phyloP scores from a whole-genome alignment of 1,140 invertebrate species.

The Drosophila asahinai region DNA sequence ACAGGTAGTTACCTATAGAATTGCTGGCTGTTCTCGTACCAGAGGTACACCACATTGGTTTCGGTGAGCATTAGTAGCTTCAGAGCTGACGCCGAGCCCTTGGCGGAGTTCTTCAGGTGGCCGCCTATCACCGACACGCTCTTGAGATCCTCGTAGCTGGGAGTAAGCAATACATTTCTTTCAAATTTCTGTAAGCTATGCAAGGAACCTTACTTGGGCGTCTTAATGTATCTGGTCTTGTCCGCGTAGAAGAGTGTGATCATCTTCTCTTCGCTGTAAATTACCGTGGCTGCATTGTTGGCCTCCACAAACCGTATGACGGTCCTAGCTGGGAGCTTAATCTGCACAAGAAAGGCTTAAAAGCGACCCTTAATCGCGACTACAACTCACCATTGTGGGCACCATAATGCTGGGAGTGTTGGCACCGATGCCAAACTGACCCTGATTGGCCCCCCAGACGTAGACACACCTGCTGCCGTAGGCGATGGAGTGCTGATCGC shows the following conservation, averaged over 20 bases:
- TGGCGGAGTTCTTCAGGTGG: slow-evolving; percentile 61
- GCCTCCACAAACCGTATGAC: slow-evolving; percentile 73
- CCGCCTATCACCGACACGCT: slow-evolving; percentile 76
- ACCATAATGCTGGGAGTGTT: slow-evolving; percentile 51
- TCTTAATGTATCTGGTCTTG: slow-evolving; percentile 73
- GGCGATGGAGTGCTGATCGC: slow-evolving; percentile 89
- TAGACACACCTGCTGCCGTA: slow-evolving; percentile 86
- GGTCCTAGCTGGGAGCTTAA: slow-evolving; percentile 65
- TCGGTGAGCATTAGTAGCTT: slow-evolving; percentile 78
- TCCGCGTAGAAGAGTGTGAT: slow-evolving; percentile 74
- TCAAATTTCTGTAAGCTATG: not conserved
- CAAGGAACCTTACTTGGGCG: slow-evolving; percentile 66
- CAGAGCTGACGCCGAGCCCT: slow-evolving; percentile 71
- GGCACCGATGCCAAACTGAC: slow-evolving; percentile 88
- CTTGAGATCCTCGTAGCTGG: slow-evolving; percentile 76
- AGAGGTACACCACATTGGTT: slow-evolving; percentile 79
- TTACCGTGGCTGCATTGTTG: slow-evolving; percentile 79
- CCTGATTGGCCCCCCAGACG: slow-evolving; percentile 90
- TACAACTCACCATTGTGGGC: slow-evolving; percentile 80
- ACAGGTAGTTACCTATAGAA: slow-evolving; percentile 62
- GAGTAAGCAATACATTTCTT: not conserved
- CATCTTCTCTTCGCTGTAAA: slow-evolving; percentile 62
- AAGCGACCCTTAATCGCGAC: not conserved
- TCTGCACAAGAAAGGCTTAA: slow-evolving; percentile 21
- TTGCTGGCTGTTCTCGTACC: slow-evolving; percentile 82